Percentiles rank a stretch among this genome's conserved stretches.
Evolutionary conservation across 2,888 invertebrate genomes (phyloP).

Genomic region (Athrips mouffetella): DNA sequence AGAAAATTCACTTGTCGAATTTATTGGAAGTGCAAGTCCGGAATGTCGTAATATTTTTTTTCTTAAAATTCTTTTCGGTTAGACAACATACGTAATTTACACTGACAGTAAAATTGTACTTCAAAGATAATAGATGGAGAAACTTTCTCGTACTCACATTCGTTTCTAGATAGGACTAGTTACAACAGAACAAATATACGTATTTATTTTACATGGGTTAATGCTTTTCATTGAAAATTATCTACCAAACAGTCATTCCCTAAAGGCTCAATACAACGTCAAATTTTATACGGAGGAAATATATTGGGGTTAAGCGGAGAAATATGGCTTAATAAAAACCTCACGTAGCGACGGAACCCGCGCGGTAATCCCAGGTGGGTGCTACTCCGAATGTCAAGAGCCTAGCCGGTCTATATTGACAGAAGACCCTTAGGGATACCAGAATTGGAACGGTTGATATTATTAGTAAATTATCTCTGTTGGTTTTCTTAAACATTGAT

Average conservation of each 20-base stretch:
- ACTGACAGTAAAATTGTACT: too few species aligned
- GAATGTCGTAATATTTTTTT: too few species aligned
- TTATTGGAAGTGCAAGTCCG: too few species aligned
- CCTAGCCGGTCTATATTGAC: neutral
- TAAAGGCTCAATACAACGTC: neutral
- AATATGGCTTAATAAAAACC: conserved; percentile 24
- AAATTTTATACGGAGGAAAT: neutral
- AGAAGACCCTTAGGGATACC: neutral
- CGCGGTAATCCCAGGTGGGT: conserved; percentile 2
- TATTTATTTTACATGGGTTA: too few species aligned
- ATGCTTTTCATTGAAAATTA: too few species aligned
- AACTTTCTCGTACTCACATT: too few species aligned
- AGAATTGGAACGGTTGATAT: neutral
- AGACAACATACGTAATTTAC: too few species aligned
- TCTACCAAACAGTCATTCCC: neutral
- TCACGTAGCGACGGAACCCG: conserved; percentile 17
- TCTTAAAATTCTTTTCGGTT: too few species aligned
- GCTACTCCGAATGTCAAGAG: conserved; percentile 4
- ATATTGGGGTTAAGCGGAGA: conserved; percentile 12
- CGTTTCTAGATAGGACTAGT: too few species aligned
- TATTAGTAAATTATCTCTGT: neutral
- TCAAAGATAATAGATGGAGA: too few species aligned
- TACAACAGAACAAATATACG: too few species aligned
- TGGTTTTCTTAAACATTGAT: neutral
- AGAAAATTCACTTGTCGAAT: too few species aligned